Percentiles rank a stretch among this genome's conserved stretches.
phyloP scores from a whole-genome alignment of 2,797 vertebrate species.

The Heliangelus exortis region DNA sequence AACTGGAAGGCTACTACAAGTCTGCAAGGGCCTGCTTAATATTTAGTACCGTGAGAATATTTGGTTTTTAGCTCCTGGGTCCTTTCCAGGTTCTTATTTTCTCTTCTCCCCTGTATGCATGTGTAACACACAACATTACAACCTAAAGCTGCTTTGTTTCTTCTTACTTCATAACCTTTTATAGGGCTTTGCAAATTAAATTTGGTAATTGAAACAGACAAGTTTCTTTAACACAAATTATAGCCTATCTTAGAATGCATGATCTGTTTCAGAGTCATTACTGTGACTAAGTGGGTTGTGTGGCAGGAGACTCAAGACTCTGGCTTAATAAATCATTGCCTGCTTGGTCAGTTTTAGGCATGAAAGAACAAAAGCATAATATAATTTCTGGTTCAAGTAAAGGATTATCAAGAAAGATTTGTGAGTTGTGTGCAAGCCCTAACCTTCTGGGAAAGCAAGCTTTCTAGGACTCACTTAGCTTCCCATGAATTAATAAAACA shows the following conservation, averaged over 20 bases:
- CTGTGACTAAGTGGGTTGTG: constrained; percentile 58
- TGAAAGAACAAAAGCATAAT: constrained; percentile 69
- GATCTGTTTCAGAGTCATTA: constrained; percentile 67
- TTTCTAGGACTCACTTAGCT: constrained; percentile 50
- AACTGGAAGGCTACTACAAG: background rate
- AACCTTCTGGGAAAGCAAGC: constrained; percentile 58
- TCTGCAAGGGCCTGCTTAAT: background rate
- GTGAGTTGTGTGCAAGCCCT: constrained; percentile 45
- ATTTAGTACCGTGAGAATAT: background rate
- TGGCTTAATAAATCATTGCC: constrained; percentile 66
- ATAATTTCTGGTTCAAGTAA: constrained; percentile 66
- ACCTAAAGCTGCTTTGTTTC: constrained; percentile 24
- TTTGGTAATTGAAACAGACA: constrained; percentile 67
- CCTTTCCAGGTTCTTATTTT: background rate
- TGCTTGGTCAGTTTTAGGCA: constrained; percentile 64
- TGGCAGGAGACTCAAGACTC: constrained; percentile 58
- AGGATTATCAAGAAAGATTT: constrained; percentile 71
- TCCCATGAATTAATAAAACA: constrained; percentile 55
- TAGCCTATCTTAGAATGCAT: constrained; percentile 59
- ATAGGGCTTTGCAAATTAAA: constrained; percentile 65
- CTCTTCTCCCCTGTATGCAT: background rate
- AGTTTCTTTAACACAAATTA: constrained; percentile 69
- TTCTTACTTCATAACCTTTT: constrained; percentile 58
- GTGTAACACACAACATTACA: background rate
- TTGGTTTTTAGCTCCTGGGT: background rate